Conservation (phyloP, 2,888 invertebrate genomes). For the Platypus cylindrus region DNA sequence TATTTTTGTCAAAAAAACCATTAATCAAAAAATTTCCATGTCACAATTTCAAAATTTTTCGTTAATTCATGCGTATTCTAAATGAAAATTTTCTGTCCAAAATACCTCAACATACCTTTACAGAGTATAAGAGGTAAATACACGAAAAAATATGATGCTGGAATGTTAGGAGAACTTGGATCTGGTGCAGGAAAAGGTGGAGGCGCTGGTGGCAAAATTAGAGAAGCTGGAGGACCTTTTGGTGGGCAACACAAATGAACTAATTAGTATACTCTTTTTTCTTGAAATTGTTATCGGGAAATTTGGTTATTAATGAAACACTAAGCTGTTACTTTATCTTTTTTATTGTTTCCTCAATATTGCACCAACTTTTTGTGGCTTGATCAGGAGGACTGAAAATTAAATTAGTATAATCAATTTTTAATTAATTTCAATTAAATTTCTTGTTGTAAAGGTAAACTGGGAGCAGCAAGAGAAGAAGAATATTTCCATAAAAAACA, state of each 20-base stretch:
- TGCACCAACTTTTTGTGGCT: too few species aligned
- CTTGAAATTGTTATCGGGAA: too few species aligned
- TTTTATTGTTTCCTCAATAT: too few species aligned
- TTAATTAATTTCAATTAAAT: neutral
- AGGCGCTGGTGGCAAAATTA: constrained; percentile 68
- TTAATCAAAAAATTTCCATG: neutral
- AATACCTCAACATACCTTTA: too few species aligned
- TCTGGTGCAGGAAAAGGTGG: constrained; percentile 71
- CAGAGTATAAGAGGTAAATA: constrained; percentile 1
- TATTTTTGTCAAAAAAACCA: too few species aligned
- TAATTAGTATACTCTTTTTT: too few species aligned
- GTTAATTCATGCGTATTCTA: too few species aligned
- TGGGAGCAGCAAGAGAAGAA: constrained; percentile 78
- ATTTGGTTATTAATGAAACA: too few species aligned
- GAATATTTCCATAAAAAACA: constrained; percentile 73
- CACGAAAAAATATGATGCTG: constrained; percentile 8
- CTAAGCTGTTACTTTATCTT: too few species aligned
- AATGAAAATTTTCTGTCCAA: too few species aligned
- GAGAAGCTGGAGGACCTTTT: constrained; percentile 77
- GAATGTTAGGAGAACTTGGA: constrained; percentile 49
- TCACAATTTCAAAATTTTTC: neutral
- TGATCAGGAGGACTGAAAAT: too few species aligned
- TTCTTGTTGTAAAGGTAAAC: constrained; percentile 39
- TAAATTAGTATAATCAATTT: too few species aligned
- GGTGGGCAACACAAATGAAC: constrained; percentile 34